Evolutionary conservation across 2,113 vertebrate species (phyloP), one percentile per base, ranked within the genome.

Genomic region (Picathartes gymnocephalus): DNA sequence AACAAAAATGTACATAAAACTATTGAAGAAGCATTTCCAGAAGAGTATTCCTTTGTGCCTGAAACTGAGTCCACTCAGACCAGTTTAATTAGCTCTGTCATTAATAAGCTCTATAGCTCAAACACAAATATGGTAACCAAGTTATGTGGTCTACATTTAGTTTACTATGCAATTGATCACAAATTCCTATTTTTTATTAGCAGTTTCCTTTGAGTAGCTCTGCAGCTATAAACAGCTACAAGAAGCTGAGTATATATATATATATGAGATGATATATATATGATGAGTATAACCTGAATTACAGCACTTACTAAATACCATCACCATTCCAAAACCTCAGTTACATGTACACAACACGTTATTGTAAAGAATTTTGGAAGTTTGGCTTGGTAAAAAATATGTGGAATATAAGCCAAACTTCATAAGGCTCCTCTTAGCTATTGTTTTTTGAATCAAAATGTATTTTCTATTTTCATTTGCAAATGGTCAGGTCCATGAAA

Each of bases 41-140:
- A 80, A 53, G 15, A 40, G 6, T n/a, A 56, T 25, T 61, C 19
- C 42, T 80, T 53, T 71, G 31, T 3, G 27, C 33, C 47, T 72
- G 30, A 88, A 94, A 61, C 13, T 22, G 50, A 81, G 30, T 21
- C 40, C 77, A 23, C 30, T 72, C 54, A 72, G 47, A 81, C 4
- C 35, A 69, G 13, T 58, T 62, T 40, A 78, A 68, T 57, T 39
- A 60, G 28, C 17, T 68, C n/a, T 44, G 31, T 12, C 73, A 56
- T 11, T 27, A 53, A 53, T 22, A 21, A 62, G 22, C 9, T 33
- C 58, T 54, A 21, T 42, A 50, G 51, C 25, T 76, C 6, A 68
- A 80, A 73, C 31, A 61, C 13, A 19, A 33, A 33, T 25, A 73
- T 0, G 10, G 31, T 25, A 60, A 2, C 0, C 1, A 7, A 4